Evolutionary conservation across 2,888 invertebrate genomes (phyloP), one percentile per base, ranked within the genome.

Genomic region (Zygogramma bicolorata): DNA sequence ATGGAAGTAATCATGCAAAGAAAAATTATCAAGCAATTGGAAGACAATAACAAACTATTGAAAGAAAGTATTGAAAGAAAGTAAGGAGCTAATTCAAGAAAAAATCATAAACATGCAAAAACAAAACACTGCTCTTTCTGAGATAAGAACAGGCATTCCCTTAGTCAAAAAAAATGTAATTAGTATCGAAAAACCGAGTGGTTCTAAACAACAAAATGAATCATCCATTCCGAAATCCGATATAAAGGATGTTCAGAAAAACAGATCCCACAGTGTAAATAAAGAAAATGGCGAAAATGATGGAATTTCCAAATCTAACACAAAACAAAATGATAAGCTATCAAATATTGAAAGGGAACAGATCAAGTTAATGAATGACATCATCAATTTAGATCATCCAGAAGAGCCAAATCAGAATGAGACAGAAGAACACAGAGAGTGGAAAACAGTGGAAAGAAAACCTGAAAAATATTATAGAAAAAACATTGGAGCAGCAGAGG

Each of bases 291-390:
- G 31, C 31, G 7, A 31, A 31, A 31, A 4, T 31, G 4, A n/a
- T 31, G 31, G 31, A 7, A 31, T 6, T 7, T 31, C 31, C 31
- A n/a, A 59, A 27, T 59, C 59, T n/a, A 59, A 27, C n/a, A n/a
- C n/a, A 59, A 59, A 59, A 31, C 59, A 59, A 59, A 59, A 59
- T 29, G 58, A 58, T 58, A 58, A 58, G 27, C n/a, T 59, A 59
- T 27, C 31, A 27, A 61, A 61, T 20, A 40, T 61, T 22, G 61
- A 61, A 40, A 40, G 20, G n/a, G 22, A 61, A 61, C 61, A 61
- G 42, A 38, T 61, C 25, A 40, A 61, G 22, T 61, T 31, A 40
- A 61, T 61, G 40, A 61, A 61, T 61, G 25, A 61, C 10, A 61
- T 61, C 38, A 61, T 40, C 61, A 22, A 61, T 40, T 25, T 57